Evolutionary conservation across 2,888 invertebrate genomes (phyloP), one percentile per base, ranked within the genome.

Genomic region (Herminia tarsipennalis): DNA sequence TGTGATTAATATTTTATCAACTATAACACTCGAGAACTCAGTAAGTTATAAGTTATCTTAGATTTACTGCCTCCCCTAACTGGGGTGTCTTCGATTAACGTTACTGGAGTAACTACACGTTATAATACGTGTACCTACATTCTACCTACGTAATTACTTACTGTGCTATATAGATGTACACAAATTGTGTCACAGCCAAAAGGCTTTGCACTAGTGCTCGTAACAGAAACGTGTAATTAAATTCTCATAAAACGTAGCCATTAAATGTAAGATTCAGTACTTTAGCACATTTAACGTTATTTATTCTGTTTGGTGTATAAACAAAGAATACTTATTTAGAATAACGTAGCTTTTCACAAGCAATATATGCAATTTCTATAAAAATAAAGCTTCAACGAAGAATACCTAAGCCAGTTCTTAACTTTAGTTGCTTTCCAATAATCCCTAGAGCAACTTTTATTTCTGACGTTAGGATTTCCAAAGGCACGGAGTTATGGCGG

Each of bases 1-100:
- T 61, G 44, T 61, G 66, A 67, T 71, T 71, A 65, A 76, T 75
- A 68, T 67, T 71, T 61, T 61, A 67, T 58, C 57, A 51, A 56
- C 42, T 50, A 10, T 22, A 36, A 36, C 41, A 45, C 37, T 56
- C 40, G 25, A 40, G 13, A 42, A 40, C 30, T 35, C 30, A 5
- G 9, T 18, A 43, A 47, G 47, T 44, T 45, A 35, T 47, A 41
- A 48, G 49, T 49, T 38, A 39, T 32, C 57, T 54, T 34, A 44
- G 24, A 28, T 35, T 39, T 29, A 45, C 27, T 30, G 34, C 16
- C 33, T 13, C 5, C 0, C 20, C 34, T 8, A 29, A 33, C 4
- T 36, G 8, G 41, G 16, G 3, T 29, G 29, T 35, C 25, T 37
- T 17, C 20, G 29, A 47, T 53, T 46, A 32, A 20, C 32, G 8